phyloP scores from a whole-genome alignment of 2,113 vertebrate species.

The Caloenas nicobarica region DNA sequence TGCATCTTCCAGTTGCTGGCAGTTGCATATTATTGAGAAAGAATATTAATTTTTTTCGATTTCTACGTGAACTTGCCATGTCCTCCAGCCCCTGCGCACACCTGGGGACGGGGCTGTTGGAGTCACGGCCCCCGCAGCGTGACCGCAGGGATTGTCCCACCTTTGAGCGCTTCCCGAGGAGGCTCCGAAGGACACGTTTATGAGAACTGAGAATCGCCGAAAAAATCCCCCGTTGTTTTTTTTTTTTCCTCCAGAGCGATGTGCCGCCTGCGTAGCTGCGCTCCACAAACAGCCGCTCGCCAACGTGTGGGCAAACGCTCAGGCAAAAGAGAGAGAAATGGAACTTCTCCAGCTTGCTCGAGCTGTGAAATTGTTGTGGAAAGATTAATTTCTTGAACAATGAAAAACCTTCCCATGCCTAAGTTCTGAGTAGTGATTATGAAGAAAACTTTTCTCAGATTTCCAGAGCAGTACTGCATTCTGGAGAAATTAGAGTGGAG shows the following conservation, averaged over 20 bases:
- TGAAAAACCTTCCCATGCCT: neutral
- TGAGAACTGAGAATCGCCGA: neutral
- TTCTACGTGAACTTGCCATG: neutral
- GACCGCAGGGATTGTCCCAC: accelerated
- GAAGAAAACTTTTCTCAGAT: neutral
- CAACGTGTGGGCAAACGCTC: neutral
- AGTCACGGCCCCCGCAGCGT: accelerated
- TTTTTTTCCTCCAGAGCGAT: neutral
- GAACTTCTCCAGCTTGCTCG: neutral
- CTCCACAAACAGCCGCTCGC: neutral
- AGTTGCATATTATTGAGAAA: neutral
- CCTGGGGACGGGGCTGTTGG: neutral
- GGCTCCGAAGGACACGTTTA: neutral
- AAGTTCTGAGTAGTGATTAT: too few species aligned
- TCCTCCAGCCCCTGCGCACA: accelerated
- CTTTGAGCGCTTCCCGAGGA: neutral
- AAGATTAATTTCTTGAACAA: neutral
- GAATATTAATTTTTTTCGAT: neutral
- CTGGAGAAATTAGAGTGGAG: neutral
- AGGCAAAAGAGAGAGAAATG: neutral
- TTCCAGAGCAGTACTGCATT: neutral
- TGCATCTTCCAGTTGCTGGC: neutral
- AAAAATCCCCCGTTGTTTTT: neutral
- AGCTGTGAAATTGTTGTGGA: neutral
- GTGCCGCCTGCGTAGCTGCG: neutral